phyloP scores from a whole-genome alignment of 2,113 vertebrate genomes.

The Heteronetta atricapilla region DNA sequence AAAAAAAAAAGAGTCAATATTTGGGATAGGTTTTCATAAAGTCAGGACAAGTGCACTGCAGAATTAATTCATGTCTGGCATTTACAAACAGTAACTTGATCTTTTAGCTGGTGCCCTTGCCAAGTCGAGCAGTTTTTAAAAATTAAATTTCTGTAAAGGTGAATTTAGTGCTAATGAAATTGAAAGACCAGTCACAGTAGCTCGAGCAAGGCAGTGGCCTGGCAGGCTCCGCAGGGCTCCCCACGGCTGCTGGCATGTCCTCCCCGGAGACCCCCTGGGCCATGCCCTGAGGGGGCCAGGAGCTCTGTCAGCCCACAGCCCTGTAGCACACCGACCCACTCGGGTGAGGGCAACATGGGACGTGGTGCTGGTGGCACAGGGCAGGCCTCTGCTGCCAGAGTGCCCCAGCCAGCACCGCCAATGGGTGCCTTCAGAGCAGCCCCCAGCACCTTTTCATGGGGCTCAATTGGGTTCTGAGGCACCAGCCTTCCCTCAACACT shows the following conservation, averaged over 20 bases:
- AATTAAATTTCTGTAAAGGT: constrained; percentile 78
- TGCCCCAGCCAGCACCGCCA: no score
- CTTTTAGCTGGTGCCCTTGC: constrained; percentile 75
- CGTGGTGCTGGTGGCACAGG: no score
- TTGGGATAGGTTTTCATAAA: constrained; percentile 70
- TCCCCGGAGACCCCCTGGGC: no score
- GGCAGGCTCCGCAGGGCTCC: not conserved
- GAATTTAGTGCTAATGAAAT: constrained; percentile 83
- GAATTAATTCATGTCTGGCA: constrained; percentile 80
- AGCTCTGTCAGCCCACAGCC: no score
- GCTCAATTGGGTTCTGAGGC: not conserved
- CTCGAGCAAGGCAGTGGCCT: not conserved
- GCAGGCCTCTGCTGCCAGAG: no score
- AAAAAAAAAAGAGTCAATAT: constrained; percentile 70
- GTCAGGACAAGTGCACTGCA: constrained; percentile 71
- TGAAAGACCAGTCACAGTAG: constrained; percentile 63
- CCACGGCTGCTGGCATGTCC: not conserved
- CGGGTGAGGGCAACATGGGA: no score
- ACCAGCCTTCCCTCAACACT: not conserved
- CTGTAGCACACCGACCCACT: no score
- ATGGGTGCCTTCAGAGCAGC: rapidly evolving
- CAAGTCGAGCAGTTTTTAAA: constrained; percentile 78
- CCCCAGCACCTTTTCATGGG: rapidly evolving
- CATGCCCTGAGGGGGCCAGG: no score
- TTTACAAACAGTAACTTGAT: constrained; percentile 78